These are phyloP conservation scores for Drosophila pseudotalamancana DNA, from an alignment of 2,888 invertebrate species.

Conservation along the genomic window DNA sequence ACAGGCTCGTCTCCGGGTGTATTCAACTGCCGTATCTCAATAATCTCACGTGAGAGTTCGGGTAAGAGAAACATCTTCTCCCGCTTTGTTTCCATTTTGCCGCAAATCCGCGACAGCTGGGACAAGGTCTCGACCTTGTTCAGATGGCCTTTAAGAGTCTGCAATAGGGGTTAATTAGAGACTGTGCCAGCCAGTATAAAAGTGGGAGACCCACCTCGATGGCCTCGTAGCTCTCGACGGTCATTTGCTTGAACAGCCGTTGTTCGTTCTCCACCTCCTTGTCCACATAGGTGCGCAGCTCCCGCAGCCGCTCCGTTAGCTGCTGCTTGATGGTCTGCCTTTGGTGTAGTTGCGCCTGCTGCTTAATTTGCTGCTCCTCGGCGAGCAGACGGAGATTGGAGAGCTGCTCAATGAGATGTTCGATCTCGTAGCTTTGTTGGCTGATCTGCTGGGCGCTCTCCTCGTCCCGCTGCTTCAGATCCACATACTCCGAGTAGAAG, in stretches of 20 bases:
- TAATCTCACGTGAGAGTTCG: conserved; percentile 62
- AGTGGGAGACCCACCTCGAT: conserved; percentile 59
- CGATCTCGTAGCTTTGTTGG: conserved; percentile 82
- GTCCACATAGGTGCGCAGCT: conserved; percentile 86
- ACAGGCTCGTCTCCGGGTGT: conserved; percentile 57
- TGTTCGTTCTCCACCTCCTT: conserved; percentile 85
- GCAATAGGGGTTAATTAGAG: neutral
- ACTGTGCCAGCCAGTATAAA: too few relatives aligned
- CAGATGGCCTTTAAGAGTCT: conserved; percentile 86
- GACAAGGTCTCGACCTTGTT: conserved; percentile 87
- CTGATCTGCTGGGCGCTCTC: conserved; percentile 82
- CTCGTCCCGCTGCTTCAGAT: conserved; percentile 84
- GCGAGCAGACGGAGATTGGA: conserved; percentile 85
- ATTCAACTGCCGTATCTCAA: conserved; percentile 76
- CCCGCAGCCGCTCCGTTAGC: conserved; percentile 85
- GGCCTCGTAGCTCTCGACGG: conserved; percentile 86
- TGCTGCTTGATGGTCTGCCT: conserved; percentile 85
- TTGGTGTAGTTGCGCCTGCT: conserved; percentile 85
- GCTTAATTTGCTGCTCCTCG: conserved; percentile 84
- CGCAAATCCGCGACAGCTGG: conserved; percentile 87
- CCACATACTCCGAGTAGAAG: conserved; percentile 84
- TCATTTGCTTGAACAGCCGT: conserved; percentile 86
- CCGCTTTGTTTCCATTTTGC: conserved; percentile 88
- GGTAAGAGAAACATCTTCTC: conserved; percentile 85
- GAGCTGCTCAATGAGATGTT: conserved; percentile 80